Evolutionary conservation across 1,140 invertebrate species (phyloP), one percentile per base, ranked within the genome.

Genomic region (Anthonomus grandis): DNA sequence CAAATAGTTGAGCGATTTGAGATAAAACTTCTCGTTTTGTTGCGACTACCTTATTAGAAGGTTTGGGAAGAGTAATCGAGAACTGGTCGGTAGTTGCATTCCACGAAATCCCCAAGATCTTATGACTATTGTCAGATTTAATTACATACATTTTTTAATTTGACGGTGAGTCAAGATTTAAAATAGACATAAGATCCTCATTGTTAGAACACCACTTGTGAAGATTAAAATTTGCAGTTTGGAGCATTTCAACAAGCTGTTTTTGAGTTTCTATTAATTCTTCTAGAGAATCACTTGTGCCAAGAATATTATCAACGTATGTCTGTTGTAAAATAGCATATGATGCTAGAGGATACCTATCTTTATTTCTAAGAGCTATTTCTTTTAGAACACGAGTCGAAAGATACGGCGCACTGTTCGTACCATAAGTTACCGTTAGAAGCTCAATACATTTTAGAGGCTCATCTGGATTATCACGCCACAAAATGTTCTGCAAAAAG

Each of bases 381-480:
- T 71, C 60, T 21, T 64, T 46, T 1, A 74, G 37, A 9, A 45
- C 60, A 27, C 64, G 27, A 0, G 63, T 65, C 0, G 72, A 68
- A 8, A 70, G 36, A 55, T 62, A 73, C 1, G 72, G 65, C 13
- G 71, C 69, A 27, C 38, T 49, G 2, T 61, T 59, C n/a, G 62
- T 66, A 2, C 73, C 72, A 53, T 68, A 77, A 0, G 72, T 75
- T 4, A 75, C 62, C 0, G 69, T 75, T n/a, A 48, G 52, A 0
- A 75, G 27, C 45, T 61, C 60, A 60, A 59, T 74, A 10, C 59
- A 60, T 21, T 45, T 54, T 0, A 74, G 41, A 2, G 51, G 22
- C 22, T 71, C 49, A 22, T 38, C 49, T 0, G 45, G 55, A 3
- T 49, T 12, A 15, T 57, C 21, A 17, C 71, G 41, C 73, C 74